Conservation (phyloP, 53 echinoderm and acorn worm genomes). For the Patiria pectinifera region DNA sequence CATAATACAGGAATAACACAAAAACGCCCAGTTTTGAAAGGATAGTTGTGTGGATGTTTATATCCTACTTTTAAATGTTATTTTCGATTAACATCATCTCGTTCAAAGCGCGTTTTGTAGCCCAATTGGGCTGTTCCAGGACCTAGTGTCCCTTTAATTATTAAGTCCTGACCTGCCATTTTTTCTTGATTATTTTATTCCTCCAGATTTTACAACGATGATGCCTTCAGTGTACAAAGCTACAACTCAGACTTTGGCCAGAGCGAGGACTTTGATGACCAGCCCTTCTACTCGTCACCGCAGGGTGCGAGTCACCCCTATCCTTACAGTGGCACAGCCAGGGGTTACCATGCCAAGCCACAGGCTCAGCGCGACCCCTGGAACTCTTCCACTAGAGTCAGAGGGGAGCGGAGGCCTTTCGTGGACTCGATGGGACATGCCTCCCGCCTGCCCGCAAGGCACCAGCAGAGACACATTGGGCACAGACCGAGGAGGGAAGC, state of each 20-base stretch:
- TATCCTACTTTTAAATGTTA: too few species aligned
- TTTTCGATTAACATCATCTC: too few species aligned
- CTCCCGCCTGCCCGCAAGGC: not conserved
- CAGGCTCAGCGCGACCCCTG: slow-evolving; percentile 29
- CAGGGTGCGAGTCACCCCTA: slow-evolving; percentile 19
- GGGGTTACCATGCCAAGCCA: slow-evolving; percentile 5
- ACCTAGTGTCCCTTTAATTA: not conserved
- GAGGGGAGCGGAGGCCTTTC: slow-evolving; percentile 7
- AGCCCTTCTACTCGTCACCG: not conserved
- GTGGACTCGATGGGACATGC: not conserved
- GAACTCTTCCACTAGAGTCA: slow-evolving; percentile 46
- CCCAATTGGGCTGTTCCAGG: too few species aligned
- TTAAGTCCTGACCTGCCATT: not conserved
- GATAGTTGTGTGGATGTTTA: too few species aligned
- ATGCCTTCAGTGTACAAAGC: slow-evolving; percentile 34
- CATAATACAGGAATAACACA: too few species aligned
- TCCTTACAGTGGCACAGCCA: not conserved
- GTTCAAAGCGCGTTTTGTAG: too few species aligned
- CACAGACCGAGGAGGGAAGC: not conserved
- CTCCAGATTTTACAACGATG: slow-evolving; percentile 23
- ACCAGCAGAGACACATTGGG: not conserved
- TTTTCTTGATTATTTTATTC: not conserved
- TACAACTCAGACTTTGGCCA: slow-evolving; percentile 17
- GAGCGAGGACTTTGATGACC: not conserved
- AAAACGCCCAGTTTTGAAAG: too few species aligned